These are phyloP conservation scores for Cordilura impudica DNA, from an alignment of 2,888 invertebrate species.

Conservation along the genomic window DNA sequence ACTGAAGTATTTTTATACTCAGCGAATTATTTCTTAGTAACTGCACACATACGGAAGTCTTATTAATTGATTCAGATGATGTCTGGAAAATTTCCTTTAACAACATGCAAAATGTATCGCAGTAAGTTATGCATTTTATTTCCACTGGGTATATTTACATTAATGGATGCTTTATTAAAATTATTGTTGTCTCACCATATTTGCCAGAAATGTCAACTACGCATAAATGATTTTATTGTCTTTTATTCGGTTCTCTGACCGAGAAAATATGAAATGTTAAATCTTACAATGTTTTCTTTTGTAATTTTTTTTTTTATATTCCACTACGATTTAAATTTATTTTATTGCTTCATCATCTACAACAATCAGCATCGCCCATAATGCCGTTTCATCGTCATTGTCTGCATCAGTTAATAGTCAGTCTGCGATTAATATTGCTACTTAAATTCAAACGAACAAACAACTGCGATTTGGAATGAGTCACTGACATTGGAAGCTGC, in stretches of 20 bases:
- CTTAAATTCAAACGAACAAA: slow-evolving; percentile 16
- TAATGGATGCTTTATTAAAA: not conserved
- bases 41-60: too few species aligned
- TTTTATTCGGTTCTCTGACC: not conserved
- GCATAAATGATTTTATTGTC: slow-evolving; percentile 15
- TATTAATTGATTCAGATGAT: too few species aligned
- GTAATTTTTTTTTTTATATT: slow-evolving; percentile 4
- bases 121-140: too few species aligned
- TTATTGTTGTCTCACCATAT: not conserved
- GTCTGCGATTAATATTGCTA: slow-evolving; percentile 28
- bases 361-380: slow-evolving; percentile 8
- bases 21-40: too few species aligned
- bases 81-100: too few species aligned
- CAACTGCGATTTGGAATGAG: slow-evolving; percentile 21
- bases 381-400: slow-evolving; percentile 10
- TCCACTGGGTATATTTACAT: not conserved
- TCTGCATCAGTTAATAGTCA: slow-evolving; percentile 6
- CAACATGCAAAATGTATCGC: too few species aligned
- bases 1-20: too few species aligned
- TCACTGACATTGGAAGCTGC: slow-evolving; percentile 27
- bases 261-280: slow-evolving; percentile 38
- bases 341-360: slow-evolving; percentile 55
- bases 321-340: slow-evolving; percentile 46
- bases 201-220: slow-evolving; percentile 1
- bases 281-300: not conserved